Evolutionary conservation across 1,140 invertebrate genomes (phyloP), one percentile per base, ranked within the genome.

Genomic region (Vollenhovia emeryi): DNA sequence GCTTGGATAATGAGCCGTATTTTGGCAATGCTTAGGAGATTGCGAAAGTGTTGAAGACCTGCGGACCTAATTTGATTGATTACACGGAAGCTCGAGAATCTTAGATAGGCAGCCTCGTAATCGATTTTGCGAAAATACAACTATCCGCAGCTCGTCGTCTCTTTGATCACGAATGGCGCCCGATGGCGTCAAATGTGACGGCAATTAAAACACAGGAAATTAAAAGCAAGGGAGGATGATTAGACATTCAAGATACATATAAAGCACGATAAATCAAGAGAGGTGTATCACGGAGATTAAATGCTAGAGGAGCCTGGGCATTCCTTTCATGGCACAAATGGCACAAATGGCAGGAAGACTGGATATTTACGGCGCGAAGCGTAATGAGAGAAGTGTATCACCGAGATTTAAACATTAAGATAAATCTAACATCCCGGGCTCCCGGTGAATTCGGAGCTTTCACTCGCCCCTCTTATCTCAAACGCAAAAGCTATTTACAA

Each of bases 1-100:
- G 64, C 64, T 48, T 33, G 71, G 62, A 71, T 88, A 86, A 89
- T 78, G 64, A 88, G 86, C 60, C 76, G 30, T 79, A 69, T 88
- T 84, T 73, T 73, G 30, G 24, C 13, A 9, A 9, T 18, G 11
- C 45, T 15, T 66, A 55, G 27, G 24, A 30, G 33, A 30, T 30
- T 43, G 62, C 60, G n/a, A 45, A 40, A 9, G 66, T 40, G 66
- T 59, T 55, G 55, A 71, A 82, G 50, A 71, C 50, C n/a, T n/a
- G n/a, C n/a, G n/a, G n/a, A 73, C n/a, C 13, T 21, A 50, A 52
- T 43, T 82, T 71, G 43, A 36, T 68, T 40, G 76, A 71, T 59
- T 71, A 9, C 40, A 52, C 9, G 21, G 11, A 40, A 79, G 33
- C 33, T n/a, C 18, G 21, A 33, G 45, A n/a, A 43, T 1, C 45